Base-by-base conservation (phyloP, 2,113 vertebrate species). In the Cricetomys ansorgei region DNA sequence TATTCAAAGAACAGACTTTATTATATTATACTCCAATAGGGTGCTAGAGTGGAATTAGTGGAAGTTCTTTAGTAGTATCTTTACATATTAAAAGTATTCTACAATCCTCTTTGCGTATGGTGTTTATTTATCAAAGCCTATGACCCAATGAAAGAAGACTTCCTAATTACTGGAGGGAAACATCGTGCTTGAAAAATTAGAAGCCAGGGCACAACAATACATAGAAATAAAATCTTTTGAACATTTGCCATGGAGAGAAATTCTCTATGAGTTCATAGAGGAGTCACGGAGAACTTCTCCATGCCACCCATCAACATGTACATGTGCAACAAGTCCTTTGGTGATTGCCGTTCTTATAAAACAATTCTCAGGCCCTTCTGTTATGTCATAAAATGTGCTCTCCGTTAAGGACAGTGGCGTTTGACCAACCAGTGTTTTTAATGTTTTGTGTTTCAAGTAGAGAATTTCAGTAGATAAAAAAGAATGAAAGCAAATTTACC, bases 141-240 rank as follows among this genome's bases (percentile, higher is more conserved):
- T 87, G 15, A 85, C 92, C 1, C 72, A n/a, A 43, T 85, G 48
- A 37, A 94, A 91, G 64, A 67, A 89, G 8, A 21, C 12, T 4
- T 90, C 7, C 75, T 93, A 70, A 76, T 81, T 89, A 45, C 72
- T 73, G 37, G 50, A 57, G 48, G 50, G 19, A 94, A 75, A 91
- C 31, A 43, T 45, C 48, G 85, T 72, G 12, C 9, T 92, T 87
- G 57, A 45, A 17, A 53, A 69, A 93, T 55, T 53, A 40, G 83
- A 84, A 92, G 15, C 67, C 53, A 67, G 17, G 16, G 0, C 6
- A 70, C n/a, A 10, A 70, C n/a, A 89, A 57, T 17, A 84, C 29
- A 59, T 90, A 83, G 57, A 96, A 87, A 37, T 92, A 50, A 77
- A 89, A 75, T 73, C 27, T 94, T 92, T 92, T 92, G 64, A 96